Conservation (phyloP, 2,888 invertebrate species). For the Lymantria monacha region DNA sequence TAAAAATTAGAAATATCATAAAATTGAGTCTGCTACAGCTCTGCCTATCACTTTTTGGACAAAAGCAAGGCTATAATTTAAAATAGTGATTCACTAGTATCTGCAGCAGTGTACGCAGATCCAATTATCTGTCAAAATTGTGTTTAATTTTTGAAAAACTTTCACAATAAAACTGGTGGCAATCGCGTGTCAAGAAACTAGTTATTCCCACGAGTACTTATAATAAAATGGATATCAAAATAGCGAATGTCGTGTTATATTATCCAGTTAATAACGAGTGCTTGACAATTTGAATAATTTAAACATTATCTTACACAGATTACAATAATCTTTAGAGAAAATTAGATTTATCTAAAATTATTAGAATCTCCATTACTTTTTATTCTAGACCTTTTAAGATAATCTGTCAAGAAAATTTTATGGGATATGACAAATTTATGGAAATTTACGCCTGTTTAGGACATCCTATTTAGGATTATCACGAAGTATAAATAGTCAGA, state of each 20-base stretch:
- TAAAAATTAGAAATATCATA: too few relatives aligned
- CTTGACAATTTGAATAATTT: conserved; percentile 17
- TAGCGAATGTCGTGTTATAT: conserved; percentile 22
- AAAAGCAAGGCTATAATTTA: too few relatives aligned
- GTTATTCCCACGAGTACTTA: conserved; percentile 37
- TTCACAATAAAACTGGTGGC: conserved; percentile 34
- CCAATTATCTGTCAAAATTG: conserved; percentile 9
- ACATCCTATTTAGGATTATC: too few relatives aligned
- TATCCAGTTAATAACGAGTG: conserved; percentile 17
- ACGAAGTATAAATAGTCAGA: too few relatives aligned
- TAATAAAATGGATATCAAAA: conserved; percentile 22
- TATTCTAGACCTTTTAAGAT: too few relatives aligned
- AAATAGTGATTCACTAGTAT: too few relatives aligned
- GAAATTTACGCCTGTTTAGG: too few relatives aligned
- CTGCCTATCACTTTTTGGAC: too few relatives aligned
- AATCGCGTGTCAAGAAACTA: conserved; percentile 46
- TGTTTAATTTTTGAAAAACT: conserved; percentile 34
- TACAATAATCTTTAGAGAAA: conserved; percentile 5
- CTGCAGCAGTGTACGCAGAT: conserved; percentile 5
- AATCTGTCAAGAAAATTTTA: too few relatives aligned
- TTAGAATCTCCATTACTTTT: too few relatives aligned
- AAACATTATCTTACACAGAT: conserved; percentile 15
- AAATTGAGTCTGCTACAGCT: too few relatives aligned
- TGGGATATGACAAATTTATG: too few relatives aligned
- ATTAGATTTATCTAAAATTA: background rate